phyloP scores from a whole-genome alignment of 2,113 vertebrate genomes.

The Dicrurus megarhynchus region DNA sequence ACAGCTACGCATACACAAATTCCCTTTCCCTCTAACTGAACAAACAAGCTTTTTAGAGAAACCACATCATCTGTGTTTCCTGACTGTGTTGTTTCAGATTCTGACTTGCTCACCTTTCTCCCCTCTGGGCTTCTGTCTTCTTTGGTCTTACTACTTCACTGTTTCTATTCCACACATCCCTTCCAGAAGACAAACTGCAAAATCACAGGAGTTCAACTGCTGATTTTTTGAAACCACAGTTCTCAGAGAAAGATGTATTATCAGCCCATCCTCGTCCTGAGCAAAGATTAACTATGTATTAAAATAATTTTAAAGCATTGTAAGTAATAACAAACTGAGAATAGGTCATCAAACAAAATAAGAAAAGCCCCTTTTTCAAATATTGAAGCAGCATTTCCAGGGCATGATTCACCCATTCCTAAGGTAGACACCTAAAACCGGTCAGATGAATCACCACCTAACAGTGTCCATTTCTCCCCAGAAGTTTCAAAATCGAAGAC shows the following conservation, averaged over 20 bases:
- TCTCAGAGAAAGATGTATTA: background rate
- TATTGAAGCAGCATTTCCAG: background rate
- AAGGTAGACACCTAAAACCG: background rate
- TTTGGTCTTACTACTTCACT: background rate
- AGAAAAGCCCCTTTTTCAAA: background rate
- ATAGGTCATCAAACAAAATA: background rate
- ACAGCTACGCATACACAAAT: conserved; percentile 5
- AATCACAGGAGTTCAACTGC: background rate
- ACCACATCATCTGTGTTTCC: conserved; percentile 2
- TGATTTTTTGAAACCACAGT: background rate
- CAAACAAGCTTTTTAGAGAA: conserved; percentile 35
- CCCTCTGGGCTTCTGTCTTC: conserved; percentile 8
- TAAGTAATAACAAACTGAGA: background rate
- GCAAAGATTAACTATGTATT: background rate
- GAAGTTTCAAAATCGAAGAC: background rate
- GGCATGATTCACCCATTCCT: background rate
- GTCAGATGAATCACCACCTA: background rate
- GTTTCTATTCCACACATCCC: background rate
- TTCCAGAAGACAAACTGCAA: background rate
- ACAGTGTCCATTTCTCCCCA: background rate
- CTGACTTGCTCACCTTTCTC: conserved; percentile 17
- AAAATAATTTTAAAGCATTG: background rate
- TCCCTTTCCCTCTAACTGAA: background rate
- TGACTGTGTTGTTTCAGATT: conserved; percentile 38
- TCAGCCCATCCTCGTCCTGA: background rate